phyloP scores from a whole-genome alignment of 2,888 invertebrate genomes.

The Lepidonotus clava region DNA sequence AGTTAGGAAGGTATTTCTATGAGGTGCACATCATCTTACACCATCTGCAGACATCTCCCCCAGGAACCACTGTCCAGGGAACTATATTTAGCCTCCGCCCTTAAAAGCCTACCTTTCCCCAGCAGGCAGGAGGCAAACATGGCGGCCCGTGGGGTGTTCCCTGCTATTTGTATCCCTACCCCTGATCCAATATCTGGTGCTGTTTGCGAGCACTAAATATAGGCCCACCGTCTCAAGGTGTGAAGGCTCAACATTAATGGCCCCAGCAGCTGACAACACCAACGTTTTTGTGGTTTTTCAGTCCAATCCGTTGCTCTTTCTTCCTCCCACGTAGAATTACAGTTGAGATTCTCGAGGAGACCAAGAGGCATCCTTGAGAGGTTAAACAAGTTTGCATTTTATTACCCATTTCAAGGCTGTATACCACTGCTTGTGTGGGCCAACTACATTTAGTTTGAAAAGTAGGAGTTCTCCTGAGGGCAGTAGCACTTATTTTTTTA shows the following conservation, averaged over 20 bases:
- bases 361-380: neutral
- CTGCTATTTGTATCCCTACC: neutral
- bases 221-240: neutral
- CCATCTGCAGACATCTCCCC: neutral
- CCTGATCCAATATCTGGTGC: neutral
- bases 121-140: conserved; percentile 11
- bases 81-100: neutral
- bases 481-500: too few species aligned
- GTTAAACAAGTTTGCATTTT: conserved; percentile 6
- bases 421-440: too few species aligned
- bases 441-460: too few species aligned
- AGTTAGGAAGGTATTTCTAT: neutral
- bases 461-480: too few species aligned
- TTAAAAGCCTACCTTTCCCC: neutral
- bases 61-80: neutral
- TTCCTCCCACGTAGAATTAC: neutral
- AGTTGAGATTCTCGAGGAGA: neutral
- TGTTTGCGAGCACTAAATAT: conserved; percentile 7
- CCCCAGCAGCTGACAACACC: neutral
- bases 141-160: neutral
- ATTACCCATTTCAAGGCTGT: neutral
- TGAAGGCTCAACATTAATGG: neutral
- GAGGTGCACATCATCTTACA: neutral
- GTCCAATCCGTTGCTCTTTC: neutral
- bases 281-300: conserved; percentile 9